Evolutionary conservation across 2,888 invertebrate genomes (phyloP).

Genomic region (Conomelus anceps): DNA sequence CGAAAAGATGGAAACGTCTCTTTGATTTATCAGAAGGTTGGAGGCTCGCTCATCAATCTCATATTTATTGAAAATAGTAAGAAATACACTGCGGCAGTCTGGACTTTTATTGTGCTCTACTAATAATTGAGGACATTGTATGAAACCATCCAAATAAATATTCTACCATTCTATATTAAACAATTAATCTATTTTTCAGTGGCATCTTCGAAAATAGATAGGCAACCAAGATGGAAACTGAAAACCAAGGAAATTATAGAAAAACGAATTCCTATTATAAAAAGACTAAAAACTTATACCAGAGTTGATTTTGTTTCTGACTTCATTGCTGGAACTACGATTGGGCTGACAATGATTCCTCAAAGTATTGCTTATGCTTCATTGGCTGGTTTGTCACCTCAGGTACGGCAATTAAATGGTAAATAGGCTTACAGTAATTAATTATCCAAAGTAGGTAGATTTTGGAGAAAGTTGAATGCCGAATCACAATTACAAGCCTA

Average conservation of each 20-base stretch:
- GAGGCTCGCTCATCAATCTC: too few relatives aligned
- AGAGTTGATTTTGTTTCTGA: conserved; percentile 66
- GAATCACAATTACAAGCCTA: too few relatives aligned
- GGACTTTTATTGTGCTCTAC: too few relatives aligned
- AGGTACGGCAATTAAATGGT: conserved; percentile 44
- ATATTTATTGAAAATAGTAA: too few relatives aligned
- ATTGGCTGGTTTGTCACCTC: conserved; percentile 74
- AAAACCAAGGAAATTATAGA: background rate
- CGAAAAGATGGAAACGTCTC: too few relatives aligned
- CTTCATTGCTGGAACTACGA: conserved; percentile 78
- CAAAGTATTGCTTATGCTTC: conserved; percentile 89
- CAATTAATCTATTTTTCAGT: background rate
- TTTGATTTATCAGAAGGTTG: too few relatives aligned
- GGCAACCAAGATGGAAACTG: background rate
- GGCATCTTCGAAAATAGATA: background rate
- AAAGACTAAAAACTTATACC: conserved; percentile 46
- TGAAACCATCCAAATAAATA: too few relatives aligned
- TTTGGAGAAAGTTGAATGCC: too few relatives aligned
- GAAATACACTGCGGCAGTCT: too few relatives aligned
- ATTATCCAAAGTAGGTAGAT: background rate
- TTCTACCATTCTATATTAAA: too few relatives aligned
- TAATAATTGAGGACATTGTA: too few relatives aligned
- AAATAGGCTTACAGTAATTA: background rate
- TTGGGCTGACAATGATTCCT: conserved; percentile 86
- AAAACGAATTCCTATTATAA: background rate